These are phyloP conservation scores for Streptopelia turtur DNA, from an alignment of 2,797 vertebrate species.

Conservation along the genomic window DNA sequence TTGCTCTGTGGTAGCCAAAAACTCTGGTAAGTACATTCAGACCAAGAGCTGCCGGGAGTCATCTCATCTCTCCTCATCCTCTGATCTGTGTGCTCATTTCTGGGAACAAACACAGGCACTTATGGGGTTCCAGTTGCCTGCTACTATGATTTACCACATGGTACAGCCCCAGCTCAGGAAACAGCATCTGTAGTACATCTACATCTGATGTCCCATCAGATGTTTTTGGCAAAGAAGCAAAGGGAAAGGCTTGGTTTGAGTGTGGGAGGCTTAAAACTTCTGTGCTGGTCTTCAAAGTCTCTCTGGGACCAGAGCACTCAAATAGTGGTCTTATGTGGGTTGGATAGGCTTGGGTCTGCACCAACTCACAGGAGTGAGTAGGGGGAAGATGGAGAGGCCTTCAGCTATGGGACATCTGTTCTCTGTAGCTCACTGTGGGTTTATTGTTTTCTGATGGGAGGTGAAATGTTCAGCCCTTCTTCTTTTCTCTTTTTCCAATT, in stretches of 20 bases:
- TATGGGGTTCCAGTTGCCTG: background rate
- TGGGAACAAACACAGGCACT: background rate
- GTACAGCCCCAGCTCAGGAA: background rate
- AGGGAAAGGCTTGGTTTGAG: accelerated
- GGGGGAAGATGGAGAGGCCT: background rate
- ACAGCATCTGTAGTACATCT: background rate
- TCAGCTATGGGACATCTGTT: background rate
- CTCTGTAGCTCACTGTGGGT: background rate
- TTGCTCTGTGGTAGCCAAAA: background rate
- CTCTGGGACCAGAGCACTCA: accelerated
- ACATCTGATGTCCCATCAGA: background rate
- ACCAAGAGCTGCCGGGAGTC: background rate
- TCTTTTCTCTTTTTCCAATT: background rate
- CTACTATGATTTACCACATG: background rate
- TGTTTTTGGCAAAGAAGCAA: background rate
- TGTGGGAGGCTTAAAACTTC: background rate
- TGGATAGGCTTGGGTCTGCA: background rate
- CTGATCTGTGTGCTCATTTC: background rate
- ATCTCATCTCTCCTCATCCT: background rate
- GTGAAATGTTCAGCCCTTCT: background rate
- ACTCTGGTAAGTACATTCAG: background rate
- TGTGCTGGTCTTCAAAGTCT: background rate
- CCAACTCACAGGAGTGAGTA: background rate
- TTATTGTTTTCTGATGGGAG: background rate
- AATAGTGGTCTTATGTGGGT: accelerated